Evolutionary conservation across 2,888 invertebrate genomes (phyloP).

Genomic region (Iphiclides podalirius): DNA sequence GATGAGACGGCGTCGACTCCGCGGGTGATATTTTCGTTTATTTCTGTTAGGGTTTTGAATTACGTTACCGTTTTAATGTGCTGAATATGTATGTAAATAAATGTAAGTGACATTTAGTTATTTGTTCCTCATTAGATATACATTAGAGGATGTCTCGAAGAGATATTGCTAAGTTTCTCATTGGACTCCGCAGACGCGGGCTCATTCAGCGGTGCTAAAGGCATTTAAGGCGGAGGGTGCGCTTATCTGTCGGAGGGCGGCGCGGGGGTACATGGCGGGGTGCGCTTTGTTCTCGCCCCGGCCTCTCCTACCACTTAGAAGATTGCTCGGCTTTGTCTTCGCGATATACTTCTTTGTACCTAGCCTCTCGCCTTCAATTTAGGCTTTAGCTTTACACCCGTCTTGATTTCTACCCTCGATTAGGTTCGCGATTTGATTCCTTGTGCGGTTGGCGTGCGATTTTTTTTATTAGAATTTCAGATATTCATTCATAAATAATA

Average conservation of each 20-base stretch:
- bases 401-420: constrained; percentile 21
- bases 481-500: too few relatives aligned
- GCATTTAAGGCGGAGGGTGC: constrained; percentile 58
- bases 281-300: constrained; percentile 59
- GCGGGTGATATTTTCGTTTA: constrained; percentile 33
- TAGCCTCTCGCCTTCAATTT: constrained; percentile 53
- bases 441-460: too few relatives aligned
- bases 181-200: constrained; percentile 44
- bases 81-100: constrained; percentile 31
- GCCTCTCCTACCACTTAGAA: constrained; percentile 71
- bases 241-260: constrained; percentile 54
- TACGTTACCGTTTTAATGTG: constrained; percentile 31
- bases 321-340: constrained; percentile 71
- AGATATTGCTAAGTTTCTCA: constrained; percentile 51
- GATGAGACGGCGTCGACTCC: constrained; percentile 27
- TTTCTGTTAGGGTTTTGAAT: constrained; percentile 35
- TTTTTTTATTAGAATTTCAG: too few relatives aligned
- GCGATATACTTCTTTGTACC: constrained; percentile 60
- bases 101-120: constrained; percentile 39
- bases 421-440: constrained; percentile 8
- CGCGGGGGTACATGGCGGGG: too few relatives aligned
- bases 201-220: constrained; percentile 54
- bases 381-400: constrained; percentile 45
- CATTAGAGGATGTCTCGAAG: constrained; percentile 44
- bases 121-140: constrained; percentile 50